A percentile compares a stretch with the other conserved stretches of the same genome.
These are phyloP conservation scores for Scopus umbretta DNA, from an alignment of 2,113 vertebrate species.

Conservation along the genomic window DNA sequence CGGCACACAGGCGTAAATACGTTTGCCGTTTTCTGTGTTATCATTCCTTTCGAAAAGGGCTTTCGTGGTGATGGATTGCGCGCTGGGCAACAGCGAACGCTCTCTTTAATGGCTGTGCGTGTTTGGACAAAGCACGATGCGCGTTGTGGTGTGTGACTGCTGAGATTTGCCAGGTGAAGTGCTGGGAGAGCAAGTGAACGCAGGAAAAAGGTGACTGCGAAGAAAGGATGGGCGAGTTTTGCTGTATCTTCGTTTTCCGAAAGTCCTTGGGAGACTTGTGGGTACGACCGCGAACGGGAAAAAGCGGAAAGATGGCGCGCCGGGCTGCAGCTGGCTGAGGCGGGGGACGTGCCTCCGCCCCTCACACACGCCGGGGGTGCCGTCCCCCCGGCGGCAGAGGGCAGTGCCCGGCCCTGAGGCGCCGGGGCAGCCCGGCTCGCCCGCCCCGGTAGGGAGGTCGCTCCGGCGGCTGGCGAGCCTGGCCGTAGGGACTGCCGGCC, in stretches of 20 bases:
- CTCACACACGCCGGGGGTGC: not conserved
- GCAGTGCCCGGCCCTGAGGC: not conserved
- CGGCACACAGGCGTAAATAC: not conserved
- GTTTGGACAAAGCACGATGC: too few relatives aligned
- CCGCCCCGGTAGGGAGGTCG: not conserved
- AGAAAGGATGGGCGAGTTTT: not conserved
- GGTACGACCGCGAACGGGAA: accelerated
- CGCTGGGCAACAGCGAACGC: not conserved
- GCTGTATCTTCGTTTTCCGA: not conserved
- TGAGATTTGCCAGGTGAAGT: too few relatives aligned
- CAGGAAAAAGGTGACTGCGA: too few relatives aligned
- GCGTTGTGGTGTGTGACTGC: too few relatives aligned
- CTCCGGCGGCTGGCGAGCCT: not conserved
- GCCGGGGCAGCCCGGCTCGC: too few relatives aligned
- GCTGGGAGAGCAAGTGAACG: not conserved
- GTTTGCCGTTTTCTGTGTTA: not conserved
- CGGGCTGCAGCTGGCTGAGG: not conserved
- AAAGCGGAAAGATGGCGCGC: not conserved
- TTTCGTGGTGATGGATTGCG: not conserved
- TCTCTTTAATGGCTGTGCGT: too few relatives aligned
- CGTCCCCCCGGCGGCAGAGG: not conserved
- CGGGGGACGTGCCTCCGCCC: not conserved
- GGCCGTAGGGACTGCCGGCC: not conserved
- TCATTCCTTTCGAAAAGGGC: not conserved
- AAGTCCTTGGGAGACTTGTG: too few relatives aligned